Evolutionary conservation across 1,140 invertebrate species (phyloP).

Genomic region (Diachasmimorpha longicaudata): DNA sequence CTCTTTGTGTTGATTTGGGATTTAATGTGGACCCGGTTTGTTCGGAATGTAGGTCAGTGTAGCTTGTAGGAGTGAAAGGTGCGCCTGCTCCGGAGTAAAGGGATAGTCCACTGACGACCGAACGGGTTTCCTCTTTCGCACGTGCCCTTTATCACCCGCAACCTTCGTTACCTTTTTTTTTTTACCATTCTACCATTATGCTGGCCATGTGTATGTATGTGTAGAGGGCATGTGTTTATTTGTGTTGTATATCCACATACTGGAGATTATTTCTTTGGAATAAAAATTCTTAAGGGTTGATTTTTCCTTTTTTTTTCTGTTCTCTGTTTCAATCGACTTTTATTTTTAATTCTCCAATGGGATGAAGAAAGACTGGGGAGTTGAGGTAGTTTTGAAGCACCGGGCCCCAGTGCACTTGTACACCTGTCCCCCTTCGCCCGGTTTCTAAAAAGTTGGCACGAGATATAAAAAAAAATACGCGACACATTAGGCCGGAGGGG

Average conservation of each 20-base stretch:
- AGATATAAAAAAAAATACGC: conserved; percentile 4
- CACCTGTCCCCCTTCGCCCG: neutral
- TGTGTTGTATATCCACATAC: neutral
- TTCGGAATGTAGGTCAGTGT: conserved; percentile 61
- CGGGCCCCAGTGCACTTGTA: conserved; percentile 15
- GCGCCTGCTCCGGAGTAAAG: conserved; percentile 24
- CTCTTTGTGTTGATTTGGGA: conserved; percentile 20
- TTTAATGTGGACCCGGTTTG: conserved; percentile 48
- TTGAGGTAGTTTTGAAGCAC: neutral
- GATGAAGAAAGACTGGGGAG: neutral
- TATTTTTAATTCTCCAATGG: conserved; percentile 11
- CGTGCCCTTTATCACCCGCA: conserved; percentile 30
- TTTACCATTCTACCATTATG: conserved; percentile 16
- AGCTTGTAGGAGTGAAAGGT: conserved; percentile 43
- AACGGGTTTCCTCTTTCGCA: conserved; percentile 54
- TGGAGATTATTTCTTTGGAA: too few relatives aligned
- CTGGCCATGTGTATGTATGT: neutral
- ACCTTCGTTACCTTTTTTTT: conserved; percentile 28
- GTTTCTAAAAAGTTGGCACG: neutral
- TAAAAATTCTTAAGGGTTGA: neutral
- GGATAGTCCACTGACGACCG: conserved; percentile 45
- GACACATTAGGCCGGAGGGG: neutral
- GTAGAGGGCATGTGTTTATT: neutral
- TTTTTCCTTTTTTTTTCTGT: neutral
- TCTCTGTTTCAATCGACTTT: neutral